These are phyloP conservation scores for Girardinichthys multiradiatus DNA, from an alignment of 2,113 vertebrate species.

Conservation along the genomic window DNA sequence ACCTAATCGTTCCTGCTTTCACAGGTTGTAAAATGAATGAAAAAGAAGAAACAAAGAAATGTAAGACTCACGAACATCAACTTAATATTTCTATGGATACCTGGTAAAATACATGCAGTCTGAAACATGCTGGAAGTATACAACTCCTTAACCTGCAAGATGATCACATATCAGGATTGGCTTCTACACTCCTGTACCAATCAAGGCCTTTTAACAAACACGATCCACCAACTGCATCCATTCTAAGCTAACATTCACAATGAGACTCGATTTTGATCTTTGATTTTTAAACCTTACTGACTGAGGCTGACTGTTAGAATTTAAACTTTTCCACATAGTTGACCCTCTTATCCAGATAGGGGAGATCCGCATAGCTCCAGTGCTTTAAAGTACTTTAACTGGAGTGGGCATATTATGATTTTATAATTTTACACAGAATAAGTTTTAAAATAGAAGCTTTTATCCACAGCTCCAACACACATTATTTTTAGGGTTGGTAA, in stretches of 20 bases:
- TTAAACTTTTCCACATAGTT: not conserved
- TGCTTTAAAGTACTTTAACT: not conserved
- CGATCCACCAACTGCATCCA: no score
- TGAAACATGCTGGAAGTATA: not conserved
- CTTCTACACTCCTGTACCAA: no score
- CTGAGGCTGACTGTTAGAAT: not conserved
- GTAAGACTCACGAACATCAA: not conserved
- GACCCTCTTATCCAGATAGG: slow-evolving; percentile 2
- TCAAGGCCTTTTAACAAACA: no score
- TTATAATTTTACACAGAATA: not conserved
- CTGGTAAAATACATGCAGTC: not conserved
- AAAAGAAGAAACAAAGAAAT: not conserved
- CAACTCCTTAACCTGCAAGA: not conserved
- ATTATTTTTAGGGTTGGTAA: not conserved
- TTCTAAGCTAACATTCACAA: not conserved
- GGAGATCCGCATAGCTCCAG: not conserved
- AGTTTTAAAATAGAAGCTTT: not conserved
- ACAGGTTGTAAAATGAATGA: not conserved
- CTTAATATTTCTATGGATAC: not conserved
- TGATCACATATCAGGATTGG: not conserved
- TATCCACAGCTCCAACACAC: not conserved
- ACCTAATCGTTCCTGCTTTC: not conserved
- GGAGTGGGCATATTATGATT: not conserved
- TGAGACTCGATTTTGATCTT: not conserved
- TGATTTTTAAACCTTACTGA: not conserved